Conservation (phyloP, 2,797 vertebrate genomes). For the Agapornis canus region DNA sequence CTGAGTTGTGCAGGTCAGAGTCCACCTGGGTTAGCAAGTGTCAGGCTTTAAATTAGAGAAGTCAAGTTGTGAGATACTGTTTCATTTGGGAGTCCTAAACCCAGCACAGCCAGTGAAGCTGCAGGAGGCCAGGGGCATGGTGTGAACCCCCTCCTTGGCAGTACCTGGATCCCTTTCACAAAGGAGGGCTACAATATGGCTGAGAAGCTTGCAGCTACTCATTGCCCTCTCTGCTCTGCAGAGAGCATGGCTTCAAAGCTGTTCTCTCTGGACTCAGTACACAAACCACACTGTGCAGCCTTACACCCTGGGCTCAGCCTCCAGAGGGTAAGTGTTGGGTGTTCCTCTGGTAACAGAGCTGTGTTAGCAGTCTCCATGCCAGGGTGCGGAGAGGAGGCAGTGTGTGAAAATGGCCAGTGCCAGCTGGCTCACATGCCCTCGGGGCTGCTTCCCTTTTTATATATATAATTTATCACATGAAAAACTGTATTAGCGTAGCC, state of each 20-base stretch:
- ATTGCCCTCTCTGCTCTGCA: background rate
- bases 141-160: background rate
- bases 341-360: conserved; percentile 6
- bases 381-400: background rate
- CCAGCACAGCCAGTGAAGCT: background rate
- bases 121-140: background rate
- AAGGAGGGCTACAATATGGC: background rate
- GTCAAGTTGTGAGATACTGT: background rate
- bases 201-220: background rate
- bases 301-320: background rate
- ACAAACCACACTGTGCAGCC: background rate
- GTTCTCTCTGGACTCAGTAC: accelerated
- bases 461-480: background rate
- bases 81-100: background rate
- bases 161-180: background rate
- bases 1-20: background rate
- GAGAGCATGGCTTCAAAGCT: background rate
- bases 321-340: background rate
- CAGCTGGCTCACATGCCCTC: background rate
- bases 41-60: background rate
- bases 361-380: conserved; percentile 16
- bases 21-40: background rate
- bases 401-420: conserved; percentile 14
- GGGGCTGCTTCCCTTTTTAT: background rate
- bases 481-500: background rate